These are phyloP conservation scores for Trissoscelio sp. DNA, from an alignment of 2,888 invertebrate species.

Conservation along the genomic window DNA sequence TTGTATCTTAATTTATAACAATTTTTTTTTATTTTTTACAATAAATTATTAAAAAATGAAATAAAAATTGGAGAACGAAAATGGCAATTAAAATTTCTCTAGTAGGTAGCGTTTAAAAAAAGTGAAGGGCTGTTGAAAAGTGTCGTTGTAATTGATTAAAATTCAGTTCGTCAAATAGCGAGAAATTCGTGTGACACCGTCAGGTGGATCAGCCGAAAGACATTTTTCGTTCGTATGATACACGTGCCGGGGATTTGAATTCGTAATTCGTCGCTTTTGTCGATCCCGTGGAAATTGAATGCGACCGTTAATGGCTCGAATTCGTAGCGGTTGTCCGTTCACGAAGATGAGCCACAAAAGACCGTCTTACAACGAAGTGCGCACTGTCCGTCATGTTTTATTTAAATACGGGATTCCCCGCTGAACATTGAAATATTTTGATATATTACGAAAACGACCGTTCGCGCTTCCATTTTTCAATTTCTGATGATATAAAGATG, in stretches of 20 bases:
- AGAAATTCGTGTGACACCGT: slow-evolving; percentile 56
- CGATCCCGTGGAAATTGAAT: slow-evolving; percentile 78
- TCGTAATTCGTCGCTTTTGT: slow-evolving; percentile 78
- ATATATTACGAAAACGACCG: slow-evolving; percentile 58
- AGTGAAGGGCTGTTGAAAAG: slow-evolving; percentile 11
- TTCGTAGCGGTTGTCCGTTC: slow-evolving; percentile 75
- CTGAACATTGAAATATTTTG: slow-evolving; percentile 52
- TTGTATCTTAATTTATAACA: too few relatives aligned
- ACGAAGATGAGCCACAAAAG: slow-evolving; percentile 71
- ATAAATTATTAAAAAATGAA: too few relatives aligned
- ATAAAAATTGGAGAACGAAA: background rate
- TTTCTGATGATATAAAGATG: slow-evolving; percentile 48
- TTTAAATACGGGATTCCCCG: slow-evolving; percentile 55
- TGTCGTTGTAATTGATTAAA: slow-evolving; percentile 46
- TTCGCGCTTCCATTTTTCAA: slow-evolving; percentile 47
- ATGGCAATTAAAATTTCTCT: too few relatives aligned
- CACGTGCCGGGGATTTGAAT: slow-evolving; percentile 79
- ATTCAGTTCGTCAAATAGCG: slow-evolving; percentile 56
- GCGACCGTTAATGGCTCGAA: slow-evolving; percentile 76
- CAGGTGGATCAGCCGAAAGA: slow-evolving; percentile 68
- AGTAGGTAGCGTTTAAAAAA: too few relatives aligned
- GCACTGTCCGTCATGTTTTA: slow-evolving; percentile 60
- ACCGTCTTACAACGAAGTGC: slow-evolving; percentile 53
- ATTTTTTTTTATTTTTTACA: too few relatives aligned
- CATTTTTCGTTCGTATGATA: slow-evolving; percentile 74